Conservation (phyloP, 2,797 vertebrate species). For the Lepilemur septentrionalis region DNA sequence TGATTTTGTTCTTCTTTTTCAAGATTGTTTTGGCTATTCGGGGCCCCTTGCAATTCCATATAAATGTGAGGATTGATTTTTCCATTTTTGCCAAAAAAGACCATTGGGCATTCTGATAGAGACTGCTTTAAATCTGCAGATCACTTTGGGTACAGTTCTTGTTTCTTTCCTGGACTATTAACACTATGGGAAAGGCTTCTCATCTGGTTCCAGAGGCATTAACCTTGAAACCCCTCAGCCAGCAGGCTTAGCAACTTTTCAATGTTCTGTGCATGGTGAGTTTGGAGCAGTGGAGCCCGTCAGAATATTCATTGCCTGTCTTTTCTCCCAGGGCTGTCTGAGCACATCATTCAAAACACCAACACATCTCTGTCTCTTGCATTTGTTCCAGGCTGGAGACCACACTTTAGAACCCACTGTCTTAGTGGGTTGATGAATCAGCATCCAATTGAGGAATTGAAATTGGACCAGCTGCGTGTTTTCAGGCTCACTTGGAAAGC, state of each 20-base stretch:
- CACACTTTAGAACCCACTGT: conserved; percentile 10
- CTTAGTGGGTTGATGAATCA: conserved; percentile 55
- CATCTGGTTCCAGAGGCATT: not conserved
- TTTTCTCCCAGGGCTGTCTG: not conserved
- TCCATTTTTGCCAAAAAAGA: not conserved
- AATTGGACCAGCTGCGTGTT: conserved; percentile 58
- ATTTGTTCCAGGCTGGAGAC: conserved; percentile 46
- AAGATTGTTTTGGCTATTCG: not conserved
- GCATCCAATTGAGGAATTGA: not conserved
- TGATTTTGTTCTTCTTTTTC: not conserved
- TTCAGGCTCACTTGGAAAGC: not conserved
- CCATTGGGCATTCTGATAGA: not conserved
- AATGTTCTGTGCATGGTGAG: not conserved
- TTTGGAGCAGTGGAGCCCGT: not conserved
- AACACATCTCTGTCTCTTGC: not conserved
- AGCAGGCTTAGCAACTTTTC: not conserved
- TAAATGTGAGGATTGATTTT: not conserved
- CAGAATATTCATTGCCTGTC: not conserved
- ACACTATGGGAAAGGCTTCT: not conserved
- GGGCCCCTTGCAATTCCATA: not conserved
- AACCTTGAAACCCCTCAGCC: not conserved
- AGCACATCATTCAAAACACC: not conserved
- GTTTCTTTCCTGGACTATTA: not conserved
- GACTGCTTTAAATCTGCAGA: not conserved
- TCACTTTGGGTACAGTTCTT: not conserved